Base-by-base conservation (phyloP, 2,113 vertebrate species). In the Physeter macrocephalus region DNA sequence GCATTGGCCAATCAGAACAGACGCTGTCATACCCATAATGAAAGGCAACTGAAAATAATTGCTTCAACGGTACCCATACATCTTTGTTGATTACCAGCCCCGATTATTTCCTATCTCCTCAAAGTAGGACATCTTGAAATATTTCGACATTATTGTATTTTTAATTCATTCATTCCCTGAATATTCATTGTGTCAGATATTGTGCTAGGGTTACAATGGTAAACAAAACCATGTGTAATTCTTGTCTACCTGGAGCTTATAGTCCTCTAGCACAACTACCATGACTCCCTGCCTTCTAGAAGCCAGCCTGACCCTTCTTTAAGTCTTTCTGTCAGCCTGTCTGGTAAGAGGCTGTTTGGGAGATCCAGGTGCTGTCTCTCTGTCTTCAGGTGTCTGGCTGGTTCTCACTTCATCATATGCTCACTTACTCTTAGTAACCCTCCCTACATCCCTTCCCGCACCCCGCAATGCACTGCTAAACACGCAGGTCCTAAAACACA, bases 391-490 rank as follows among this genome's bases (percentile, higher is more conserved):
- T 18, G n/a, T 82, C 34, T 49, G 3, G 46, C 20, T 49, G 21
- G 27, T 43, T 57, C 75, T 82, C 31, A 10, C 13, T 54, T 29
- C 41, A 29, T 57, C 41, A 15, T 52, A 52, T 14, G 8, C 7
- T 23, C 9, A n/a, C 25, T 49, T 27, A 23, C 6, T 64, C 27
- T 78, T 21, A 4, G 1, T 82, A 15, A 39, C 7, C 15, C 18
- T 64, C 9, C 14, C 11, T 2, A 1, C 17, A 10, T 6, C 9
- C 2, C 0, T 13, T 6, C 6, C 17, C 13, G 13, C 1, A 20
- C 3, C 23, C 12, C 25, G 23, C 61, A 72, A 3, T 13, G 10
- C 2, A 27, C 17, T 66, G 62, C 21, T 41, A 14, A 75, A 27
- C 18, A 15, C 10, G 1, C 9, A 2, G 49, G 29, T 78, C 49